Evolutionary conservation across 2,797 vertebrate species (phyloP).

Genomic region (Discoglossus pictus): DNA sequence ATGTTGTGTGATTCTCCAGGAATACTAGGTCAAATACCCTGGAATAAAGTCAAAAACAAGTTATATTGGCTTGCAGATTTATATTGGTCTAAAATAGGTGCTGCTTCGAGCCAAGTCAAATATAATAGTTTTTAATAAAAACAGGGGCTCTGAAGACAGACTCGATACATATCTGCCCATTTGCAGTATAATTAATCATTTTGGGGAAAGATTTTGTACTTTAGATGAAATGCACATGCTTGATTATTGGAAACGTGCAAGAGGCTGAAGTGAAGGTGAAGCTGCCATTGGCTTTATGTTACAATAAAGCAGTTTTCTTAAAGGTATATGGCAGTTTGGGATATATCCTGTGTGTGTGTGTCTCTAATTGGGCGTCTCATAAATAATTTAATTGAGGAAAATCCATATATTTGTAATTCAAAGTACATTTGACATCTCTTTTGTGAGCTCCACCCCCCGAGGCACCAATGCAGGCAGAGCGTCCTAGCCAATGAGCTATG

Average conservation of each 20-base stretch:
- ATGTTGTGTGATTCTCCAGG: constrained; percentile 3
- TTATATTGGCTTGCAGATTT: not conserved
- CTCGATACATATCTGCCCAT: constrained; percentile 4
- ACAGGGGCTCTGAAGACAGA: constrained; percentile 12
- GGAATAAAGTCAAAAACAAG: constrained; percentile 11
- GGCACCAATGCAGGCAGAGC: no score
- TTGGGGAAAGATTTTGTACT: constrained; percentile 15
- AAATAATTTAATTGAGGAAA: no score
- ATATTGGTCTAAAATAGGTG: not conserved
- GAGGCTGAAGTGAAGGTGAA: not conserved
- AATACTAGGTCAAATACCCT: not conserved
- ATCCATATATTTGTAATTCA: no score
- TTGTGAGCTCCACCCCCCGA: no score
- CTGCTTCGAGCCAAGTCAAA: constrained; percentile 20
- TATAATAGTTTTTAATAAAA: constrained; percentile 15
- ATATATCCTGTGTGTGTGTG: no score
- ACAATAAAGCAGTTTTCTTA: no score
- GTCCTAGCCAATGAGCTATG: no score
- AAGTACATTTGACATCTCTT: no score
- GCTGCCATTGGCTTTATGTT: no score
- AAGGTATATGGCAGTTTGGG: no score
- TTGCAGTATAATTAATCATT: constrained; percentile 18
- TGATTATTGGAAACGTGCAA: not conserved
- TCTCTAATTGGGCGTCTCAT: no score
- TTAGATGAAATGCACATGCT: constrained; percentile 31